Evolutionary conservation across 2,113 vertebrate species (phyloP).

Genomic region (Sclerurus mexicanus): DNA sequence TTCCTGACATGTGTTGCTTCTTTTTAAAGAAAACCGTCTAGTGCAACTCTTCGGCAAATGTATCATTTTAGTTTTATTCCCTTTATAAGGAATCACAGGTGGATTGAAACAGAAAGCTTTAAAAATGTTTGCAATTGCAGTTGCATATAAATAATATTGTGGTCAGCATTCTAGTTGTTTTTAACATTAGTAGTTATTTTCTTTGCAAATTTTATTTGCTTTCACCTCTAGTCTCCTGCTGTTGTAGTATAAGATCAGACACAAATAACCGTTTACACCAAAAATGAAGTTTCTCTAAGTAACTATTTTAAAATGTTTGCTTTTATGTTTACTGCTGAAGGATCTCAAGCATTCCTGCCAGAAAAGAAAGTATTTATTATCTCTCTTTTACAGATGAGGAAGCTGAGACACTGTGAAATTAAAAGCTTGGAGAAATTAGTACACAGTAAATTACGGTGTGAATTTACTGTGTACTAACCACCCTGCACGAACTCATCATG

Average conservation of each 20-base stretch:
- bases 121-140: background rate
- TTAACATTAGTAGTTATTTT: background rate
- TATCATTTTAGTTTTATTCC: background rate
- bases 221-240: background rate
- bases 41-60: background rate
- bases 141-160: background rate
- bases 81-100: background rate
- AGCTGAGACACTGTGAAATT: slow-evolving; percentile 65
- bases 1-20: slow-evolving; percentile 6
- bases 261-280: background rate
- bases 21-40: background rate
- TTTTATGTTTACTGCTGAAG: slow-evolving; percentile 46
- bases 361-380: slow-evolving; percentile 66
- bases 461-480: slow-evolving; percentile 48
- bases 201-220: background rate
- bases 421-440: slow-evolving; percentile 63
- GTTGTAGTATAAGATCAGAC: background rate
- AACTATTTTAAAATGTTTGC: slow-evolving; percentile 24
- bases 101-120: slow-evolving; percentile 8
- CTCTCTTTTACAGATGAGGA: slow-evolving; percentile 63
- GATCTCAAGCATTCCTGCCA: background rate
- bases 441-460: slow-evolving; percentile 55
- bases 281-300: slow-evolving; percentile 41
- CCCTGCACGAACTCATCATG: slow-evolving; percentile 19
- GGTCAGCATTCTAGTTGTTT: background rate